Evolutionary conservation across 2,113 vertebrate species (phyloP), one percentile per base, ranked within the genome.

Genomic region (Gobius niger): DNA sequence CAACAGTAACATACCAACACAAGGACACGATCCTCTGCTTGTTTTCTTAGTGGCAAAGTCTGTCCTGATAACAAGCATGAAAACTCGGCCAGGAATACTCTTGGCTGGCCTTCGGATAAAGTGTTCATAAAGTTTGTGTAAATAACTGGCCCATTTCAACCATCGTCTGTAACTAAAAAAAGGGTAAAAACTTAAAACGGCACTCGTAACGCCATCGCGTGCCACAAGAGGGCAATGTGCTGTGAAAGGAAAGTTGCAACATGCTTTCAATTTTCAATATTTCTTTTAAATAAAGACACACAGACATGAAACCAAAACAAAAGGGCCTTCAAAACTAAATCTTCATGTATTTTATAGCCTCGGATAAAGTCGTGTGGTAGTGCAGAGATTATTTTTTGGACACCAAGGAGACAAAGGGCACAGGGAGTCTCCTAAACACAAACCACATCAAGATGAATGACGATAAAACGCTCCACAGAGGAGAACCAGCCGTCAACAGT

Each of bases 321-420:
- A 63, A 80, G 81, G 72, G 76, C 76, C 76, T 75, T 79, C 56
- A 75, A 82, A 88, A 46, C 34, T 16, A 83, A 78, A 63, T 84
- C 66, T 78, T 88, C 68, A 68, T 82, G 75, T 83, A 66, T 75
- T 75, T 72, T 78, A 72, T 86, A 85, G 85, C 72, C 78, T 68
- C 64, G 42, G 40, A 34, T 52, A 91, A 91, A 88, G 75, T 85
- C 73, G 84, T 85, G 84, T 85, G 83, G 88, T 89, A 87, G 88
- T 87, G 79, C 84, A 88, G 91, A 82, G 93, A 93, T 67, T 92
- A 91, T 90, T 73, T 63, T 57, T 47, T 68, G 73, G 85, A 84
- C 84, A 82, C 75, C 89, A 89, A 65, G 70, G 83, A 93, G 74
- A 82, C 68, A 2, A 73, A 44, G 68, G 50, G 9, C 24, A 76